phyloP scores from a whole-genome alignment of 2,888 invertebrate genomes.

The Tiphia femorata region DNA sequence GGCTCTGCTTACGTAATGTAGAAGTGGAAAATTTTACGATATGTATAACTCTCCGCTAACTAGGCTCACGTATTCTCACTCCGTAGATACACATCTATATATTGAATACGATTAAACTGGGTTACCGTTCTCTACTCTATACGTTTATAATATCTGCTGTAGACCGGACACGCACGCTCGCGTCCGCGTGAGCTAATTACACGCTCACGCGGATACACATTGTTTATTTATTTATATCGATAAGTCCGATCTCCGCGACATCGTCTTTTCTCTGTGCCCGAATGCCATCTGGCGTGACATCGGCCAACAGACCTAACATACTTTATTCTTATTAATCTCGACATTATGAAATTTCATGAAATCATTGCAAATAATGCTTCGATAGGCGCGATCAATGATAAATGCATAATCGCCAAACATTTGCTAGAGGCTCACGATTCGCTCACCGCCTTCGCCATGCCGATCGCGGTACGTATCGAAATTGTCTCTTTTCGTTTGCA shows the following conservation, averaged over 20 bases:
- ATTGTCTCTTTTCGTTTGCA: too few species aligned
- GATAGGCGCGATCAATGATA: constrained; percentile 56
- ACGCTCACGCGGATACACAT: constrained; percentile 34
- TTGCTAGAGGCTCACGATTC: constrained; percentile 39
- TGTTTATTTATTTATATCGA: constrained; percentile 41
- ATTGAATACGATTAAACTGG: constrained; percentile 23
- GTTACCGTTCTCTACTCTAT: too few species aligned
- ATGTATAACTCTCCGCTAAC: constrained; percentile 50
- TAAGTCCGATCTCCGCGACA: constrained; percentile 28
- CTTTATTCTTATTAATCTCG: constrained; percentile 29
- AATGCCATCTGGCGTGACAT: neutral
- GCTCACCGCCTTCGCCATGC: constrained; percentile 8
- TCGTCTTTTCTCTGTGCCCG: constrained; percentile 8
- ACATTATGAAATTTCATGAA: constrained; percentile 70
- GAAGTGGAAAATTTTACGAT: constrained; percentile 61
- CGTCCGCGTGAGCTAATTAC: constrained; percentile 37
- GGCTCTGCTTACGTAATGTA: constrained; percentile 55
- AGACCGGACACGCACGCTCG: too few species aligned
- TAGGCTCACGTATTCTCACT: constrained; percentile 58
- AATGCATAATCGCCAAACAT: constrained; percentile 42
- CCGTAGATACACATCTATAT: constrained; percentile 37
- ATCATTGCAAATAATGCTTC: constrained; percentile 57
- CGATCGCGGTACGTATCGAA: too few species aligned
- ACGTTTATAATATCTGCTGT: too few species aligned
- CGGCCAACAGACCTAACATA: constrained; percentile 22